Conservation (phyloP, 2,797 vertebrate species). For the Arremon aurantiirostris region DNA sequence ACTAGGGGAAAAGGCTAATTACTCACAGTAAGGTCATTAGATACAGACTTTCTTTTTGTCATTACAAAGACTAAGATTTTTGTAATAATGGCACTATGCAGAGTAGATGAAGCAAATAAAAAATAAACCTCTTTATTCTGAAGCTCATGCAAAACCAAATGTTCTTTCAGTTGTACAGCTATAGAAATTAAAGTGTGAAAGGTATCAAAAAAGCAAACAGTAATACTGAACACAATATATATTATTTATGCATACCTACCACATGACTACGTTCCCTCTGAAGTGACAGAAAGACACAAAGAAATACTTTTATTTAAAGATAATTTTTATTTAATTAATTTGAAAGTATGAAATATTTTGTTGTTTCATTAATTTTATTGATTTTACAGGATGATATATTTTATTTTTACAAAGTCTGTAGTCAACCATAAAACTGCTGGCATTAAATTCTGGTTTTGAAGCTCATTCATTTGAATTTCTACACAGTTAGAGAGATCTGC, state of each 20-base stretch:
- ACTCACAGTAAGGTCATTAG: constrained; percentile 68
- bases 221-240: neutral
- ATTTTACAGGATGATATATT: neutral
- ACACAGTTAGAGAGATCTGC: neutral
- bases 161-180: constrained; percentile 44
- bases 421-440: neutral
- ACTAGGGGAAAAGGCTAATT: constrained; percentile 64
- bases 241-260: neutral
- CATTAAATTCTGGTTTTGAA: neutral
- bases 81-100: constrained; percentile 32
- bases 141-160: constrained; percentile 50
- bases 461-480: neutral
- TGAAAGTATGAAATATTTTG: neutral
- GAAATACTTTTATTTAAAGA: neutral
- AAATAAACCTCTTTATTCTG: constrained; percentile 48
- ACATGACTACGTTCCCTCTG: neutral
- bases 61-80: constrained; percentile 70
- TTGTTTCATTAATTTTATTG: neutral
- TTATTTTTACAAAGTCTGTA: neutral
- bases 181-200: constrained; percentile 63
- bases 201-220: constrained; percentile 46
- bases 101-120: constrained; percentile 69
- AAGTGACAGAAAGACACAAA: neutral
- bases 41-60: constrained; percentile 64
- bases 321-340: neutral